Evolutionary conservation across 1,140 invertebrate genomes (phyloP), one percentile per base, ranked within the genome.

Genomic region (Batillaria attramentaria): DNA sequence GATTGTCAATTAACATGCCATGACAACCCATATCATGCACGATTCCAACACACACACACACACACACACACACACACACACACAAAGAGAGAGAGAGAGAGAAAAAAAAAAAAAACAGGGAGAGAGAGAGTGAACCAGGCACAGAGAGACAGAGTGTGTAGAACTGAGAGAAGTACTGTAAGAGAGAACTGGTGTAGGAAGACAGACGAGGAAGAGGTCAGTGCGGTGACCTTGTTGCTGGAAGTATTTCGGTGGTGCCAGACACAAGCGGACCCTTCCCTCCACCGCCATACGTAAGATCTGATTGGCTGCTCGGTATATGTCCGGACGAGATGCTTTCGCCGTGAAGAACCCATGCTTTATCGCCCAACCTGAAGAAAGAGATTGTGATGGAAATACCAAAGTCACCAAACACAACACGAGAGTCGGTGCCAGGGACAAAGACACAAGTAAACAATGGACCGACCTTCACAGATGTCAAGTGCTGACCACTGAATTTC

Each of bases 221-320:
- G 18, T 66, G 46, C 28, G 31, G 4, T 62, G 79, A 90, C 86
- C 85, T 84, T 82, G 84, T 28, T 84, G 81, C 43, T 84, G 79
- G 13, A 85, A 85, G 91, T 94, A 98, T 6, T 92, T 92, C 0
- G 94, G 94, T 13, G 97, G 97, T 86, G 93, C 93, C 1, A 97
- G 91, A 87, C 94, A 95, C 1, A 98, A 85, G 87, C 95, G 94
- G 79, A 98, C 72, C 88, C 95, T 94, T 18, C 97, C 97, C 84
- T 97, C 96, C 2, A 98, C 87, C 31, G 96, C 93, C 94, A 97
- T 95, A 81, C 97, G 92, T 3, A 99, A 89, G 5, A 99, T 89
- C 82, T 95, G 94, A 92, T 99, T 99, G 0, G 97, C 97, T 3
- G 96, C 96, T 86, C 97, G 93, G 87, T 97, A 97, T 2, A 94